Conservation (phyloP, 2,888 invertebrate species). For the Chalcis sispes region DNA sequence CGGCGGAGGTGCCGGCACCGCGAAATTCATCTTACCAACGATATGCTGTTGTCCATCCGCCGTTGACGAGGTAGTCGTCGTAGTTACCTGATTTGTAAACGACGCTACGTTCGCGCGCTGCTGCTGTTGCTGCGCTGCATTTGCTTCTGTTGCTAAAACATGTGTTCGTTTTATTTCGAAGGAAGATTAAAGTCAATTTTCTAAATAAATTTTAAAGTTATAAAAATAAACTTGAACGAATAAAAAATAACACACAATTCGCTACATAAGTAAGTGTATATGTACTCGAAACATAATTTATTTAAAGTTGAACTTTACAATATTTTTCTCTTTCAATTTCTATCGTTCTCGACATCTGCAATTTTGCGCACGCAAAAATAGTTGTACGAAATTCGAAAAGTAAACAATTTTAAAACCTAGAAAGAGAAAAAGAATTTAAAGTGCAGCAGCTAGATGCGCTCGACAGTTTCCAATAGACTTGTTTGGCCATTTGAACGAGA, state of each 20-base stretch:
- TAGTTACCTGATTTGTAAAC: conserved; percentile 56
- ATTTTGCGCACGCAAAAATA: not conserved
- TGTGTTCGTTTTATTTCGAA: too few relatives aligned
- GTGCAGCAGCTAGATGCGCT: conserved; percentile 10
- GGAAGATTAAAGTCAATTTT: too few relatives aligned
- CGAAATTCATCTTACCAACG: conserved; percentile 77
- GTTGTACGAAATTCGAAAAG: conserved; percentile 23
- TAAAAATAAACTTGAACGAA: too few relatives aligned
- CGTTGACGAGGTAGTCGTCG: conserved; percentile 50
- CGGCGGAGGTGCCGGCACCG: conserved; percentile 79
- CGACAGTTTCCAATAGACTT: conserved; percentile 45
- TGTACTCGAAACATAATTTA: too few relatives aligned
- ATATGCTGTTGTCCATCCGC: conserved; percentile 70
- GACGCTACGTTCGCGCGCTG: conserved; percentile 70
- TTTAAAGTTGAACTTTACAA: too few relatives aligned
- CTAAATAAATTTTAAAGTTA: too few relatives aligned
- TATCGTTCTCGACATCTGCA: not conserved
- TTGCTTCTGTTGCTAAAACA: conserved; percentile 71
- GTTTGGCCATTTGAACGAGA: conserved; percentile 41
- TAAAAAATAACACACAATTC: too few relatives aligned
- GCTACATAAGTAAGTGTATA: too few relatives aligned
- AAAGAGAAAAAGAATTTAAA: conserved; percentile 1
- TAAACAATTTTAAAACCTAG: too few relatives aligned
- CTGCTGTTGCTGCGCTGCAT: conserved; percentile 63
- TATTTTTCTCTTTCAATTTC: too few relatives aligned